Base-by-base conservation (phyloP, 2,113 vertebrate genomes). In the Hystrix cristata region DNA sequence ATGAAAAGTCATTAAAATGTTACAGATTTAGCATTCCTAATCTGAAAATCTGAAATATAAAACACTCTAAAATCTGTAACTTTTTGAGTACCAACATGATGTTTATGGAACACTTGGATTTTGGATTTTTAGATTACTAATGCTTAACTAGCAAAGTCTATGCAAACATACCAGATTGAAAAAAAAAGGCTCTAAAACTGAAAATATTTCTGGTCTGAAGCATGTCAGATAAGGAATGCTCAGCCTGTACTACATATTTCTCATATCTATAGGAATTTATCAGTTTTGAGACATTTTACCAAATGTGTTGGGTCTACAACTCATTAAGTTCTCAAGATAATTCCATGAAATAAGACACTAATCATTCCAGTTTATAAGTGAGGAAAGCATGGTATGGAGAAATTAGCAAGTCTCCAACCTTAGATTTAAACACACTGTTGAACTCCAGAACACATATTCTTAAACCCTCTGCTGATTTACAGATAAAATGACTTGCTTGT, bases 241-340 rank as follows among this genome's bases (percentile, higher is more conserved):
- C 53, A 51, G 16, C 4, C 18, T 38, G 14, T 43, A 14, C 4
- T 12, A 12, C 0, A 0, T 14, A 64, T 23, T n/a, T 1, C 16
- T 88, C 7, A 5, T 3, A 1, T 74, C 4, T 72, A 11, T 27
- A 25, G 74, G 16, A 16, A 57, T 38, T 27, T n/a, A 78, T 4
- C 51, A 8, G 7, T 7, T 1, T 7, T 71, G 25, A 43, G 38
- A 27, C 18, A 62, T 74, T 60, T 34, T 21, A 13, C 29, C 2
- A 38, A 34, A 34, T 64, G 8, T 51, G 60, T 92, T 69, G 31
- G 31, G 55, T 67, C 38, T 8, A 27, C 38, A 43, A 62, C 23
- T 27, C n/a, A 16, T 27, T 79, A 31, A 18, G 7, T 53, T 25
- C 57, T 69, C 31, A 34, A 60, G 74, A 79, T 80, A 82, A 23